Evolutionary conservation across 2,113 vertebrate species (phyloP).

Genomic region (Ramphastos sulfuratus): DNA sequence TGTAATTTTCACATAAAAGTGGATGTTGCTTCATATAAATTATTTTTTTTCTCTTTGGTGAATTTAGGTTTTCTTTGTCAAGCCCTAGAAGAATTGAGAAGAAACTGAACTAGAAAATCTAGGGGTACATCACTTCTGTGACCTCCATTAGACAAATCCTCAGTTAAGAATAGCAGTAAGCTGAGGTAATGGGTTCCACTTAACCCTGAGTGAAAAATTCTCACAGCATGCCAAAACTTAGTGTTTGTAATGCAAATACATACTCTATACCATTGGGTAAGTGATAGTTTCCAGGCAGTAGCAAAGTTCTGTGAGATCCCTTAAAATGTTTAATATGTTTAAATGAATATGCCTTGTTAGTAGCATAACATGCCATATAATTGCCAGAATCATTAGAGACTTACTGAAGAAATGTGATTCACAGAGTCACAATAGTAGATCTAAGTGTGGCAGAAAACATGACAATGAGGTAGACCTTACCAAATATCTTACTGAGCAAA

Average conservation of each 20-base stretch:
- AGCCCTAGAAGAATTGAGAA: not conserved
- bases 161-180: not conserved
- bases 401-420: not conserved
- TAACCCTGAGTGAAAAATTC: not conserved
- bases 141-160: not conserved
- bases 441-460: not conserved
- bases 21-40: not conserved
- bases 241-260: not conserved
- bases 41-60: not conserved
- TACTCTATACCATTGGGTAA: not conserved
- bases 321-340: conserved; percentile 3
- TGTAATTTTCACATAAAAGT: not conserved
- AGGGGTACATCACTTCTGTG: not conserved
- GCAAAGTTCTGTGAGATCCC: not conserved
- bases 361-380: not conserved
- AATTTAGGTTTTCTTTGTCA: not conserved
- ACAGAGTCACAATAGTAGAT: not conserved
- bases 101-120: not conserved
- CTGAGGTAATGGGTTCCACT: not conserved
- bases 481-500: not conserved
- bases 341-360: not conserved
- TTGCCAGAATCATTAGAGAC: not conserved
- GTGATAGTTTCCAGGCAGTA: not conserved
- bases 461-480: not conserved
- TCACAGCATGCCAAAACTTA: not conserved